A percentile compares a stretch with the other conserved stretches of the same genome.
These are phyloP conservation scores for Cylas formicarius DNA, from an alignment of 1,140 invertebrate genomes.

Conservation along the genomic window DNA sequence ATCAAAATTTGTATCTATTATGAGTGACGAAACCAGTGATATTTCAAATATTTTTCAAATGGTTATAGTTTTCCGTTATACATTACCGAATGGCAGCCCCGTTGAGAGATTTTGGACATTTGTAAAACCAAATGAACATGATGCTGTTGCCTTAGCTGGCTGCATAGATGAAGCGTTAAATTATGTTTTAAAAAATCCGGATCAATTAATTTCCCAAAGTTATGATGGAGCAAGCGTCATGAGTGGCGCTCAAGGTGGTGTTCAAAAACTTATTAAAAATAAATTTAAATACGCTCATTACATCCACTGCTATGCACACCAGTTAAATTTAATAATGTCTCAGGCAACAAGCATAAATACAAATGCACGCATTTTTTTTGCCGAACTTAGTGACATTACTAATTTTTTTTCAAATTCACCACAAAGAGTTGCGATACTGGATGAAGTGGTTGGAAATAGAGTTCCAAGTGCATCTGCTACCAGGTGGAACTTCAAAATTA, in stretches of 20 bases:
- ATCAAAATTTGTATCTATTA: conserved; percentile 31
- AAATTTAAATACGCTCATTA: conserved; percentile 34
- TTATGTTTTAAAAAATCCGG: conserved; percentile 25
- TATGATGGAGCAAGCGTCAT: conserved; percentile 37
- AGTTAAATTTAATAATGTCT: conserved; percentile 36
- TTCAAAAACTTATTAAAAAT: conserved; percentile 32
- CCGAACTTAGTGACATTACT: conserved; percentile 11
- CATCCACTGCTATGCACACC: conserved; percentile 38
- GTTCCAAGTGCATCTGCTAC: conserved; percentile 11
- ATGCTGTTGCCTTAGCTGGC: conserved; percentile 19
- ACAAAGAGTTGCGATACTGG: conserved; percentile 14
- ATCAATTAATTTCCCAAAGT: conserved; percentile 38
- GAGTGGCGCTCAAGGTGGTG: conserved; percentile 28
- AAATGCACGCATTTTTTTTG: conserved; percentile 30
- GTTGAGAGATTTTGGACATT: conserved; percentile 31
- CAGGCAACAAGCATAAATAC: conserved; percentile 28
- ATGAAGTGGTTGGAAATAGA: conserved; percentile 18
- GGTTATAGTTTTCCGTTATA: conserved; percentile 35
- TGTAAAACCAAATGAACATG: conserved; percentile 21
- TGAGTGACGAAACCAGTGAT: conserved; percentile 35
- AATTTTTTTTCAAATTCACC: conserved; percentile 19
- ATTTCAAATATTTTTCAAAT: conserved; percentile 30
- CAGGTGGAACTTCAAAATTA: conserved; percentile 20
- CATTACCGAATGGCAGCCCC: conserved; percentile 23
- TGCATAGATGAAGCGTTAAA: conserved; percentile 28